A percentile compares a stretch with the other conserved stretches of the same genome.
These are phyloP conservation scores for Arnoldichthys spilopterus DNA, from an alignment of 2,797 vertebrate species.

Conservation along the genomic window DNA sequence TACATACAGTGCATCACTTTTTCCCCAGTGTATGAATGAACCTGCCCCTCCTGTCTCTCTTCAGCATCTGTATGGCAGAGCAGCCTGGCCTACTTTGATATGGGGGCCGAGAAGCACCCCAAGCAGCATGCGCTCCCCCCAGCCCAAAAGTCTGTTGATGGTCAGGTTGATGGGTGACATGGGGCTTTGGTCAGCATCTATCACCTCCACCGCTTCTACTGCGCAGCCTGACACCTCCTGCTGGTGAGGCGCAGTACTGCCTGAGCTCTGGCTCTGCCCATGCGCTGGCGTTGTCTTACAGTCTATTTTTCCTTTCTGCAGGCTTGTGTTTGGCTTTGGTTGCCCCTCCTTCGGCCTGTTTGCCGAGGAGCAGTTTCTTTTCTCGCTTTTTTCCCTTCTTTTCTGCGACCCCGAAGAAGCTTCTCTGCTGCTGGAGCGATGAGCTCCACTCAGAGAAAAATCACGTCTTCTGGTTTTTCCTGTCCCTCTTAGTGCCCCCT, in stretches of 20 bases:
- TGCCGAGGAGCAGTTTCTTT: constrained; percentile 1
- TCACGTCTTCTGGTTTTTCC: constrained; percentile 5
- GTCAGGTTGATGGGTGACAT: constrained; percentile 73
- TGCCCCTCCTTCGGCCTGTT: constrained; percentile 29
- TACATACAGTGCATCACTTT: neutral
- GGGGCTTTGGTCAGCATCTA: constrained; percentile 60
- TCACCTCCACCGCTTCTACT: constrained; percentile 56
- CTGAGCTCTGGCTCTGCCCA: neutral
- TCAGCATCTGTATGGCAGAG: constrained; percentile 75
- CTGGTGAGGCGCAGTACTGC: constrained; percentile 28
- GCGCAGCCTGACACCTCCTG: constrained; percentile 46
- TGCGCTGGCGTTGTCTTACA: neutral
- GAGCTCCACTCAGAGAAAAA: constrained; percentile 26
- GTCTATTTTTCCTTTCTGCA: constrained; percentile 29
- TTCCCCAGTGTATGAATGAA: neutral
- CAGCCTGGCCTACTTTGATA: constrained; percentile 74
- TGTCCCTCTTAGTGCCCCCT: constrained; percentile 31
- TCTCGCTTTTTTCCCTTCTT: constrained; percentile 41
- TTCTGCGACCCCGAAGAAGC: constrained; percentile 33
- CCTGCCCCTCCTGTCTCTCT: neutral
- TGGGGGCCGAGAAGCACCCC: constrained; percentile 70
- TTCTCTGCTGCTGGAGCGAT: constrained; percentile 26
- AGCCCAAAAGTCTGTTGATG: constrained; percentile 76
- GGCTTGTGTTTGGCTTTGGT: constrained; percentile 4
- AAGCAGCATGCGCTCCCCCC: constrained; percentile 78